Evolutionary conservation across 2,888 invertebrate species (phyloP).

Genomic region (Aleiodes testaceus): DNA sequence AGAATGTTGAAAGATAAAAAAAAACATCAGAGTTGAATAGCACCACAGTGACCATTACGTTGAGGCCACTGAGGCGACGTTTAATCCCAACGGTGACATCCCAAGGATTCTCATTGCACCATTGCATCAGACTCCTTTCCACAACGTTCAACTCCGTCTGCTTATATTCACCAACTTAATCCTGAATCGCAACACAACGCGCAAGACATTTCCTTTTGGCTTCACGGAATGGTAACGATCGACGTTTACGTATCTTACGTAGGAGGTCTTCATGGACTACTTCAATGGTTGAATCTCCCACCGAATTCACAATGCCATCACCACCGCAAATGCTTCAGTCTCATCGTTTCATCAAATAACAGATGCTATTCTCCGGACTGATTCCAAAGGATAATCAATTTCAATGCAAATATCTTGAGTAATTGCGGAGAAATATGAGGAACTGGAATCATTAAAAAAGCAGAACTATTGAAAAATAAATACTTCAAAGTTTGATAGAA

Average conservation of each 20-base stretch:
- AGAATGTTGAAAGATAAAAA: neutral
- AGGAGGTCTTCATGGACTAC: conserved; percentile 24
- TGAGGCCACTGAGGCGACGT: conserved; percentile 36
- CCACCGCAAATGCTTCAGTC: conserved; percentile 33
- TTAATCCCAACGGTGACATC: conserved; percentile 41
- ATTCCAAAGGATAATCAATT: conserved; percentile 22
- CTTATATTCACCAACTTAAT: neutral
- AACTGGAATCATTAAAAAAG: too few relatives aligned
- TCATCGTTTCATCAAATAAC: conserved; percentile 6
- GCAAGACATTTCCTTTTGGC: conserved; percentile 37
- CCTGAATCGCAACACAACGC: conserved; percentile 28
- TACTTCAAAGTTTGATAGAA: too few relatives aligned
- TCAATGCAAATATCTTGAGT: neutral
- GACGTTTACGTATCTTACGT: conserved; percentile 36
- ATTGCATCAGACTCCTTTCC: conserved; percentile 16
- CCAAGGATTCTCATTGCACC: conserved; percentile 36
- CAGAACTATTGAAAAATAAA: neutral
- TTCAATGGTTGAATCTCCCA: conserved; percentile 19
- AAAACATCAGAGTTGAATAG: neutral
- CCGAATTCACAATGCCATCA: conserved; percentile 1
- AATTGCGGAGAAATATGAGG: neutral
- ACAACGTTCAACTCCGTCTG: neutral
- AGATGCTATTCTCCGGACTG: neutral
- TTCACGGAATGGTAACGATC: conserved; percentile 41
- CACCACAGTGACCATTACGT: conserved; percentile 40